Percentiles rank a stretch among this genome's conserved stretches.
phyloP scores from a whole-genome alignment of 1,140 invertebrate species.

The Hirudo medicinalis region DNA sequence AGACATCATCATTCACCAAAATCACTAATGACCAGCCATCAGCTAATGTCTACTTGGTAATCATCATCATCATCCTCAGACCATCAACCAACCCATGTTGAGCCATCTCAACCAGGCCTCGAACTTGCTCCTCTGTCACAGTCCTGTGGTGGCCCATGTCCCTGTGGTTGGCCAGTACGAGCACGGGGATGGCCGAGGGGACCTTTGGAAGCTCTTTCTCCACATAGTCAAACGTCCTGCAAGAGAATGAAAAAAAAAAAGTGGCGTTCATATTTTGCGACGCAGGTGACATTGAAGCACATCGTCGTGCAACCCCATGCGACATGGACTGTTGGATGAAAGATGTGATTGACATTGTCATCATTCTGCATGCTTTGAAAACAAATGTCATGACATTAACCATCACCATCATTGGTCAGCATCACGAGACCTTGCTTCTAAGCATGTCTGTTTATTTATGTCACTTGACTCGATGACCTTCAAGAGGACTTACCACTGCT shows the following conservation, averaged over 20 bases:
- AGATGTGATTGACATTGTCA: no score
- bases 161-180: slow-evolving; percentile 82
- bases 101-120: slow-evolving; percentile 31
- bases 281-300: no score
- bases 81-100: slow-evolving; percentile 29
- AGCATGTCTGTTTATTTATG: background rate
- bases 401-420: no score
- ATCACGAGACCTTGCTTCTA: no score
- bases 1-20: background rate
- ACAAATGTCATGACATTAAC: no score
- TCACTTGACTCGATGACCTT: no score
- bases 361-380: no score
- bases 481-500: slow-evolving; percentile 58
- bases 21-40: no score
- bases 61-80: background rate
- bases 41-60: no score
- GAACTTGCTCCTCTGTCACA: slow-evolving; percentile 39
- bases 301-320: no score
- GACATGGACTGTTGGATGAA: no score
- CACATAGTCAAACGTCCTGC: slow-evolving; percentile 86
- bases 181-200: slow-evolving; percentile 71
- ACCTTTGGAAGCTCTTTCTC: slow-evolving; percentile 71
- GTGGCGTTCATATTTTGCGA: no score
- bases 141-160: slow-evolving; percentile 84
- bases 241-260: background rate